Evolutionary conservation across 1,140 invertebrate species (phyloP), one percentile per base, ranked within the genome.

Genomic region (Drosophila suzukii): DNA sequence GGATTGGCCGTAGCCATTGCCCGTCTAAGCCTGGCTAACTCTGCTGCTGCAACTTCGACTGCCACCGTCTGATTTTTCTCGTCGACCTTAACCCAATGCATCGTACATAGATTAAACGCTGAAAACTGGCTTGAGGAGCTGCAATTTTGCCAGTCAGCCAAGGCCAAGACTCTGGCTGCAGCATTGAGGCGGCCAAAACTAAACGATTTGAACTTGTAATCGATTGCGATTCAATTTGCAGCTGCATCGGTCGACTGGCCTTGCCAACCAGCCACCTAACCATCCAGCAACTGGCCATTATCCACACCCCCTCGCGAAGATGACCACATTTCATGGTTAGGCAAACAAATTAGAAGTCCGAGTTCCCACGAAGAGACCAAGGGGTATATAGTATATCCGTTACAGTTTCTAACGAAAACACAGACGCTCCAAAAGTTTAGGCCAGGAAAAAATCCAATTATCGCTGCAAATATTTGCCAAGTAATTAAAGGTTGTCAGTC

Each of bases 51-150:
- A 6, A 32, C 44, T 46, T 53, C 46, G 10, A 51, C 39, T 67
- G 68, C 39, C 67, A 62, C 53, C 46, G 78, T 75, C 72, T 80
- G 75, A 90, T 76, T 88, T 90, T 90, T 88, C 83, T 91, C 56
- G 88, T 91, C 83, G 88, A 89, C 88, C 88, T 91, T 91, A 91
- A 91, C 88, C 88, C 83, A 91, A 91, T 89, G 88, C 83, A 79
- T 72, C 78, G 74, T 68, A 81, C 86, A 81, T 90, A 90, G 80
- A 89, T 89, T 78, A 89, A 89, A 75, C 75, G 79, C 71, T 88
- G 51, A 84, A 89, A 89, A 89, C 84, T 90, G 70, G 84, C 88
- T 88, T 89, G 75, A 84, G 79, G 79, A 79, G 83, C 80, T 89
- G 73, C 79, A 83, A 86, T 88, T 88, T 80, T 88, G 84, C 84